phyloP scores from a whole-genome alignment of 53 echinoderm and acorn worm genomes.

The Astropecten irregularis region DNA sequence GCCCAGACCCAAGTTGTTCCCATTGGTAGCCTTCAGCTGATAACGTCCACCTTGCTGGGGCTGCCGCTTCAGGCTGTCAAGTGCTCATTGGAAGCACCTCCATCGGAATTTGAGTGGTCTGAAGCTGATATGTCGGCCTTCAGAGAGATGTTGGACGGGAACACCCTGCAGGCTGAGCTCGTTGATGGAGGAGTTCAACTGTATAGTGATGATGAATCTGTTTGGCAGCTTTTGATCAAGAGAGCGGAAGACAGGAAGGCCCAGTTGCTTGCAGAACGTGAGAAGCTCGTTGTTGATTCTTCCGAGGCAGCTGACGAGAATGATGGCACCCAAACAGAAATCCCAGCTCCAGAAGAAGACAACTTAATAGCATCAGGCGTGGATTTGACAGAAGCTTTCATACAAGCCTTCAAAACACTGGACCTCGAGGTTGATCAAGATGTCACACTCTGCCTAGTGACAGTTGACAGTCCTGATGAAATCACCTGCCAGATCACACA shows the following conservation, averaged over 20 bases:
- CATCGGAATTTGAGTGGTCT: constrained; percentile 15
- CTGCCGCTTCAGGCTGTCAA: constrained; percentile 37
- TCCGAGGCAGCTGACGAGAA: not conserved
- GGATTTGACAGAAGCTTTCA: constrained; percentile 12
- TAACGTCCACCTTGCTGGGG: constrained; percentile 10
- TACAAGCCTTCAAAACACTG: constrained; percentile 20
- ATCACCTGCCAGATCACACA: constrained; percentile 40
- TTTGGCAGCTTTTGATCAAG: constrained; percentile 5
- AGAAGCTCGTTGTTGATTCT: not conserved
- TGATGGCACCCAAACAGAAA: not conserved
- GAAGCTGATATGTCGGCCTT: constrained; percentile 10
- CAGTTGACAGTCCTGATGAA: constrained; percentile 38
- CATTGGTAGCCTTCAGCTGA: constrained; percentile 14
- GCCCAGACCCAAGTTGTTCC: constrained; percentile 12
- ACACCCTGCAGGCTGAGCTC: constrained; percentile 31
- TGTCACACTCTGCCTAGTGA: constrained; percentile 21
- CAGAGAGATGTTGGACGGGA: constrained; percentile 15
- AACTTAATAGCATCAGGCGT: not conserved
- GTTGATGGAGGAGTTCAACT: constrained; percentile 4
- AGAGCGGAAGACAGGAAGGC: constrained; percentile 13
- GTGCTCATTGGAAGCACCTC: constrained; percentile 39
- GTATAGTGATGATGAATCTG: constrained; percentile 12
- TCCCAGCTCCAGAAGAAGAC: not conserved
- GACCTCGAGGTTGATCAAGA: constrained; percentile 29
- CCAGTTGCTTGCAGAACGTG: not conserved